phyloP scores from a whole-genome alignment of 1,140 invertebrate genomes.

The Trichonephila inaurata region DNA sequence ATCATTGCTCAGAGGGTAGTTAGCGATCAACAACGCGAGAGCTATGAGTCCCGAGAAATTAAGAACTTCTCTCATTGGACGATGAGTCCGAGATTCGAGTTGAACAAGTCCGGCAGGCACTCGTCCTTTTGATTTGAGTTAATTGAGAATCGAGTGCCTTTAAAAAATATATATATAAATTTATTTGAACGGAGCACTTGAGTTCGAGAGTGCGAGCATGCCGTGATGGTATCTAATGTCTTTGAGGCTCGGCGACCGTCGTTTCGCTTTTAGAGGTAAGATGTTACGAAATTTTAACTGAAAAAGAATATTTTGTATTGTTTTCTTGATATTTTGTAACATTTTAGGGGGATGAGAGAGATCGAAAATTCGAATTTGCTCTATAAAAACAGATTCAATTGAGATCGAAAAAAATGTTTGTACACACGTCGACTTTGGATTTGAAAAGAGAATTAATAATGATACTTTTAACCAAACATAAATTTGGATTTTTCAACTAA shows the following conservation, averaged over 20 bases:
- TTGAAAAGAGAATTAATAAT: too few species aligned
- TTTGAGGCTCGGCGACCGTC: neutral
- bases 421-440: too few species aligned
- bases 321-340: neutral
- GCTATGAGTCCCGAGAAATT: neutral
- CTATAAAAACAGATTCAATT: too few species aligned
- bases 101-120: neutral
- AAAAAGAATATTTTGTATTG: neutral
- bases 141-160: neutral
- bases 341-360: too few species aligned
- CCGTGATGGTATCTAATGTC: neutral
- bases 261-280: constrained; percentile 7
- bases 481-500: too few species aligned
- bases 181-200: neutral
- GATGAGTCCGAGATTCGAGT: neutral
- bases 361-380: too few species aligned
- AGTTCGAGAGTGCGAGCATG: neutral
- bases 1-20: constrained; percentile 68
- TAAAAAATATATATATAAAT: neutral
- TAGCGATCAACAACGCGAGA: constrained; percentile 40
- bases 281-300: neutral
- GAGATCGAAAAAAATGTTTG: too few species aligned
- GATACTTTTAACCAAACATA: too few species aligned
- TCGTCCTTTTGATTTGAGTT: neutral
- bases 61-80: neutral